These are phyloP conservation scores for Amphimedon queenslandica DNA, from an alignment of 37 sponge, comb jelly and placozoan genomes.

Conservation along the genomic window DNA sequence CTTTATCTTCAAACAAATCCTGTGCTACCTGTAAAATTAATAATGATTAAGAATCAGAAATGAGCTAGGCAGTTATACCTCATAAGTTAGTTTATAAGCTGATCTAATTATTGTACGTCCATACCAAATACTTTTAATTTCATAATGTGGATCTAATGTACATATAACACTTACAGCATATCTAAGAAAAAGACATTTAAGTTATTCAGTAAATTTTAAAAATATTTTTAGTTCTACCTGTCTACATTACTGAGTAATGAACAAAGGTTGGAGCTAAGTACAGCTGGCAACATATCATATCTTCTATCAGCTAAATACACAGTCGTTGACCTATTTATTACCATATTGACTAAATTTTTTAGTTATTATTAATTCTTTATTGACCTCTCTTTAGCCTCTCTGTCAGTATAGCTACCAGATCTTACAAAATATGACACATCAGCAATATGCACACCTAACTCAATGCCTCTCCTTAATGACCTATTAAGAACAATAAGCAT, in stretches of 20 bases:
- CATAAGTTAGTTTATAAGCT: constrained; percentile 67
- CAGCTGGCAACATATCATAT: constrained; percentile 71
- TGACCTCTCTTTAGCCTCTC: constrained; percentile 45
- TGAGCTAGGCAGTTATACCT: too few relatives aligned
- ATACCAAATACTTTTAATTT: constrained; percentile 68
- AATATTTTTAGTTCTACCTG: too few relatives aligned
- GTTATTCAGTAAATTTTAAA: too few relatives aligned
- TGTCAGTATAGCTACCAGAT: constrained; percentile 44
- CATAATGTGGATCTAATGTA: constrained; percentile 22
- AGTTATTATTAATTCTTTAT: too few relatives aligned
- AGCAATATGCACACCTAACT: constrained; percentile 84
- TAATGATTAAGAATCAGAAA: too few relatives aligned
- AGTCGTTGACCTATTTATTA: constrained; percentile 46
- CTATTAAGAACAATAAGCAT: too few relatives aligned
- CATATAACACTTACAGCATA: constrained; percentile 83
- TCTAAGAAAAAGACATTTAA: too few relatives aligned
- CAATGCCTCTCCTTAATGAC: constrained; percentile 39
- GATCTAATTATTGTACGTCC: constrained; percentile 75
- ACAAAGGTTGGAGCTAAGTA: constrained; percentile 73
- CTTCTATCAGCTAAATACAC: constrained; percentile 74
- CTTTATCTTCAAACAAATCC: constrained; percentile 31
- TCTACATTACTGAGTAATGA: constrained; percentile 59
- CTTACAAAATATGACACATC: constrained; percentile 82
- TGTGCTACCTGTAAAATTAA: constrained; percentile 48
- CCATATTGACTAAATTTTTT: background rate